A percentile compares a stretch with the other conserved stretches of the same genome.
phyloP scores from a whole-genome alignment of 2,113 vertebrate species.

The Heterochromis multidens region DNA sequence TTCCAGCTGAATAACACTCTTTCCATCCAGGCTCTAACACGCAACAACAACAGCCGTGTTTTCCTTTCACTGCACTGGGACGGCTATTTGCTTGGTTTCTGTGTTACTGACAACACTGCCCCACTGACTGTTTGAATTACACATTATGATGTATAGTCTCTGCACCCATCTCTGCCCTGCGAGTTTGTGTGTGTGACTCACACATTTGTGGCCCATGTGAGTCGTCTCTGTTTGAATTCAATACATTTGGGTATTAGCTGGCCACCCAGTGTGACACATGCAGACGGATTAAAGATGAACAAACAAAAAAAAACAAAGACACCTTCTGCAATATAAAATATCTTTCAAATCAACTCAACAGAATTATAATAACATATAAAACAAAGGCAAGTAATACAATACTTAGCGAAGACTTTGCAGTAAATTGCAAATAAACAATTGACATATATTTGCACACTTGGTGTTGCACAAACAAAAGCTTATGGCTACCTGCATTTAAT shows the following conservation, averaged over 20 bases:
- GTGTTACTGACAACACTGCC: constrained; percentile 33
- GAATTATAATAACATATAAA: constrained; percentile 66
- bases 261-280: constrained; percentile 70
- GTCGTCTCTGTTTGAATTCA: constrained; percentile 59
- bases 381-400: constrained; percentile 47
- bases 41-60: constrained; percentile 51
- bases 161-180: background rate
- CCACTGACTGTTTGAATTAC: constrained; percentile 60
- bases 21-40: constrained; percentile 10
- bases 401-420: constrained; percentile 32
- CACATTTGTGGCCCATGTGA: constrained; percentile 34
- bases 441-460: constrained; percentile 53
- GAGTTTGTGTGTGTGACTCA: background rate
- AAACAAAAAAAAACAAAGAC: constrained; percentile 39
- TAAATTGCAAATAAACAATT: constrained; percentile 49
- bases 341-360: constrained; percentile 57
- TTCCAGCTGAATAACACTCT: constrained; percentile 46
- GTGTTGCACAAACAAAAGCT: constrained; percentile 62
- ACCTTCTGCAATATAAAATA: constrained; percentile 67
- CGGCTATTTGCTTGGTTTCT: constrained; percentile 48
- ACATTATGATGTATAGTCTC: constrained; percentile 63
- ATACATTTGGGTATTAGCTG: constrained; percentile 59
- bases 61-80: constrained; percentile 54
- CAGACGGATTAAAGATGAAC: constrained; percentile 68
- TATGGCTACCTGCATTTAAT: constrained; percentile 69